phyloP scores from a whole-genome alignment of 1,140 invertebrate species.

The Intoshia linei region DNA sequence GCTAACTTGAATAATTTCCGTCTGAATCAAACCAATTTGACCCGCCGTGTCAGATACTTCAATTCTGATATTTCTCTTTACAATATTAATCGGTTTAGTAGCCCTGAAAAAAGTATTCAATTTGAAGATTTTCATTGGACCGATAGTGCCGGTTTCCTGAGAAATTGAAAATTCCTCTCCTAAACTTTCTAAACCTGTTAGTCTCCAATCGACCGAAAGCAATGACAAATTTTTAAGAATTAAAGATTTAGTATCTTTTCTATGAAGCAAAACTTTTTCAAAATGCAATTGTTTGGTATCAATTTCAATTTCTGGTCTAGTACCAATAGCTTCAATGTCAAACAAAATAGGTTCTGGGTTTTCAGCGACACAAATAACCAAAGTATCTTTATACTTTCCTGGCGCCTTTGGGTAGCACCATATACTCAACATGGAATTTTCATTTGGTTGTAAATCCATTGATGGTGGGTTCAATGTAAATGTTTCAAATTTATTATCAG shows the following conservation, averaged over 20 bases:
- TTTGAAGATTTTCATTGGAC: conserved; percentile 15
- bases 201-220: conserved; percentile 21
- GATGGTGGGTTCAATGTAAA: conserved; percentile 20
- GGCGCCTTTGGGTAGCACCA: conserved; percentile 19
- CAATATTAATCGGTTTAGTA: conserved; percentile 16
- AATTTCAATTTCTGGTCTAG: conserved; percentile 18
- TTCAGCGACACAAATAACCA: conserved; percentile 21
- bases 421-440: conserved; percentile 11
- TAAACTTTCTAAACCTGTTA: conserved; percentile 19
- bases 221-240: conserved; percentile 19
- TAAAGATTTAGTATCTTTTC: conserved; percentile 22
- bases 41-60: conserved; percentile 20
- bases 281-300: conserved; percentile 21
- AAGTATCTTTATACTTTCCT: conserved; percentile 15
- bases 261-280: conserved; percentile 21
- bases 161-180: conserved; percentile 23
- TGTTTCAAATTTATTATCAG: conserved; percentile 21
- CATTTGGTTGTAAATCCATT: conserved; percentile 17
- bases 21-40: conserved; percentile 14
- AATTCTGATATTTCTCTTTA: conserved; percentile 16
- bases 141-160: conserved; percentile 16
- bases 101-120: conserved; percentile 20
- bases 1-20: conserved; percentile 15
- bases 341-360: conserved; percentile 23
- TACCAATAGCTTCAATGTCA: conserved; percentile 17